phyloP scores from a whole-genome alignment of 2,888 invertebrate species.

The Euplagia quadripunctaria region DNA sequence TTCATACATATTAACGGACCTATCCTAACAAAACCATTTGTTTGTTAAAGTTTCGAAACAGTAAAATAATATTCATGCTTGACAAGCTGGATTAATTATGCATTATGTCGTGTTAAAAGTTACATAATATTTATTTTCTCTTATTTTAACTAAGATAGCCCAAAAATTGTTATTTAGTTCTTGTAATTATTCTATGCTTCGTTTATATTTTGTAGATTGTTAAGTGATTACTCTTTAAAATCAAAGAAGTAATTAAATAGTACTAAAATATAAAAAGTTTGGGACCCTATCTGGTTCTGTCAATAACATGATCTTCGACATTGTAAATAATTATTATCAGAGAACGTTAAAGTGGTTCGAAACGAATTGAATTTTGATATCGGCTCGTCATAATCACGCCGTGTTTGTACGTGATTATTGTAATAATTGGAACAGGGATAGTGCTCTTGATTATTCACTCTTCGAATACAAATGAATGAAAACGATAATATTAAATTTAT shows the following conservation, averaged over 20 bases:
- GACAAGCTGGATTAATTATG: not conserved
- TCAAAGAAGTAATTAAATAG: no score
- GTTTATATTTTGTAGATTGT: no score
- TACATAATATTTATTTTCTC: no score
- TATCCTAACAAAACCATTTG: not conserved
- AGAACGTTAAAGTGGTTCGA: slow-evolving; percentile 29
- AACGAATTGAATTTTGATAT: slow-evolving; percentile 52
- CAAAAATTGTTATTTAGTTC: no score
- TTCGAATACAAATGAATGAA: slow-evolving; percentile 49
- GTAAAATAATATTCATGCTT: not conserved
- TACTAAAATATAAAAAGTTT: not conserved
- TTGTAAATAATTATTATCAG: slow-evolving; percentile 29
- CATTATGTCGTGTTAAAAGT: not conserved
- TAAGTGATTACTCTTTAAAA: no score
- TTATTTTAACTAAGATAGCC: no score
- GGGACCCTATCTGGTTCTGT: not conserved
- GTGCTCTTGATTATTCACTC: slow-evolving; percentile 49
- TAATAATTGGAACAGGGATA: slow-evolving; percentile 54
- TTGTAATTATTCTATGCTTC: no score
- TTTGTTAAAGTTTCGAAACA: not conserved
- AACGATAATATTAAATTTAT: slow-evolving; percentile 44
- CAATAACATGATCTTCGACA: not conserved
- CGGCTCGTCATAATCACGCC: slow-evolving; percentile 35
- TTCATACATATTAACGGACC: not conserved
- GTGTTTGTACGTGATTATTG: slow-evolving; percentile 57